Percentiles rank a stretch among this genome's conserved stretches.
These are phyloP conservation scores for Calonectris borealis DNA, from an alignment of 2,113 vertebrate species.

Conservation along the genomic window DNA sequence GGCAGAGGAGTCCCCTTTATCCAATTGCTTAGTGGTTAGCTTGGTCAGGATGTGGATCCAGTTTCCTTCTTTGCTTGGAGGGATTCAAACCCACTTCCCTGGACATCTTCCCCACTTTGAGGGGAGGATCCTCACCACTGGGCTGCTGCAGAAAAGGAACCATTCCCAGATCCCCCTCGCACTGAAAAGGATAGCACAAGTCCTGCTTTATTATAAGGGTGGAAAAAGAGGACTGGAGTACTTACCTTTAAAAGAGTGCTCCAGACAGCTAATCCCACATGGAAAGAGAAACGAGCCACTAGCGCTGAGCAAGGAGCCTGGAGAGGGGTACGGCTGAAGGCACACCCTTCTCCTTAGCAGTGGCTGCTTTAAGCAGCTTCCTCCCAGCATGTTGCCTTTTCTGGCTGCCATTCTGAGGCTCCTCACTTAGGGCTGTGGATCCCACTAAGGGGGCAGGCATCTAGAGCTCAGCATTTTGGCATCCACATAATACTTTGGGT, in stretches of 20 bases:
- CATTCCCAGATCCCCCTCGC: neutral
- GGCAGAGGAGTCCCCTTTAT: neutral
- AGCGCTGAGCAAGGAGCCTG: neutral
- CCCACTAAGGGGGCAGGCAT: neutral
- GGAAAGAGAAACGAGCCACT: neutral
- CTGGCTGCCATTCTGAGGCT: neutral
- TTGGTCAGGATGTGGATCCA: neutral
- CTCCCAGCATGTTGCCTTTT: neutral
- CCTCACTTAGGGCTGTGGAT: neutral
- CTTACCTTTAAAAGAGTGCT: neutral
- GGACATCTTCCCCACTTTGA: neutral
- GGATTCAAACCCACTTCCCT: neutral
- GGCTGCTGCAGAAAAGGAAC: neutral
- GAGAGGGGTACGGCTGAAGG: neutral
- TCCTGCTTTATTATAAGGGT: neutral
- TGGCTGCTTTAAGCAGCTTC: neutral
- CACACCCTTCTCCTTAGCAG: neutral
- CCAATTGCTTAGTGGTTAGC: neutral
- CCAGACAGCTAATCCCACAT: neutral
- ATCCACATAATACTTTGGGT: neutral
- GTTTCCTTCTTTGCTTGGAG: neutral
- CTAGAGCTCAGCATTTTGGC: neutral
- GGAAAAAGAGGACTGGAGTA: neutral
- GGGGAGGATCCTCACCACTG: neutral
- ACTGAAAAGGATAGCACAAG: neutral